These are phyloP conservation scores for Pammene fasciana DNA, from an alignment of 2,888 invertebrate species.

Conservation along the genomic window DNA sequence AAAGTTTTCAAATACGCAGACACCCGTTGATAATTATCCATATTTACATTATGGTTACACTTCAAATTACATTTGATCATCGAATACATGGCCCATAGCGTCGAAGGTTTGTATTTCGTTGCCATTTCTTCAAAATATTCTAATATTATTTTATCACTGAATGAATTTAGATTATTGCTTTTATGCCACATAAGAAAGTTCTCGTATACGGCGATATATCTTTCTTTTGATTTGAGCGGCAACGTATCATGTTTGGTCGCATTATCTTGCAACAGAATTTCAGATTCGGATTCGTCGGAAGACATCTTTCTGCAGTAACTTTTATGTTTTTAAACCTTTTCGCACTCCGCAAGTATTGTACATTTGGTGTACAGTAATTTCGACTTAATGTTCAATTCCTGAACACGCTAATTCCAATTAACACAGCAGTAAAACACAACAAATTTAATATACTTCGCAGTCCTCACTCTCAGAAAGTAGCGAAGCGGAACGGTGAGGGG, in stretches of 20 bases:
- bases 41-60: slow-evolving; percentile 2
- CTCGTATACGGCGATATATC: slow-evolving; percentile 9
- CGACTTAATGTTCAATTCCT: neutral
- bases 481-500: neutral
- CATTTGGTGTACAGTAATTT: neutral
- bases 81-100: slow-evolving; percentile 22
- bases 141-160: slow-evolving; percentile 12
- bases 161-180: neutral
- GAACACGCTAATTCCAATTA: neutral
- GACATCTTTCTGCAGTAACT: neutral
- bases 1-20: neutral
- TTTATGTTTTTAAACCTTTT: too few species aligned
- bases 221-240: slow-evolving; percentile 7
- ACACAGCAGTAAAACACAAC: neutral
- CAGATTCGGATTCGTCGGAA: slow-evolving; percentile 5
- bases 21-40: neutral
- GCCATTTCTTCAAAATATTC: slow-evolving; percentile 21
- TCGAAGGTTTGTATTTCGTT: slow-evolving; percentile 16
- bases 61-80: slow-evolving; percentile 21
- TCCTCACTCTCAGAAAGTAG: neutral
- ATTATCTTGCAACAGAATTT: neutral
- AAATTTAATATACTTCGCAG: neutral
- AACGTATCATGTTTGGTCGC: neutral
- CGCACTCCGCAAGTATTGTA: too few species aligned
- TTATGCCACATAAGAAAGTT: slow-evolving; percentile 15